Conservation (phyloP, 2,888 invertebrate genomes). For the Cryptus viduatorius region DNA sequence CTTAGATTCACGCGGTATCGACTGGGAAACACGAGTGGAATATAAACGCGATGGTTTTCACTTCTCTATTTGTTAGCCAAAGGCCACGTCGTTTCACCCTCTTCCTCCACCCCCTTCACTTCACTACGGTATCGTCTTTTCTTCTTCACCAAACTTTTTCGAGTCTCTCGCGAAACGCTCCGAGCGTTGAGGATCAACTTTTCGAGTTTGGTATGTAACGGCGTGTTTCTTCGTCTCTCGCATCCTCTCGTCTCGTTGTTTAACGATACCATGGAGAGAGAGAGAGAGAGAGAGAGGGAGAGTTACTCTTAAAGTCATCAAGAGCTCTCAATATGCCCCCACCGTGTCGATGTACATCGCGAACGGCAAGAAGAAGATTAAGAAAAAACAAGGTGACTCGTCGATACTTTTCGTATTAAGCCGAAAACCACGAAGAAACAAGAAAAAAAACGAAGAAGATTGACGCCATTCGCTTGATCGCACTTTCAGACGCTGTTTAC, state of each 20-base stretch:
- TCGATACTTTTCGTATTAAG: not conserved
- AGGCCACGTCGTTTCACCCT: constrained; percentile 52
- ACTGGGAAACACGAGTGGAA: constrained; percentile 73
- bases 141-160: constrained; percentile 57
- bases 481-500: constrained; percentile 35
- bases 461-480: constrained; percentile 27
- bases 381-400: constrained; percentile 39
- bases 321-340: constrained; percentile 38
- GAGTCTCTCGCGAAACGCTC: constrained; percentile 49
- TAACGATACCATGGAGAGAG: not conserved
- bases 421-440: too few relatives aligned
- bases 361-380: constrained; percentile 34
- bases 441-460: too few relatives aligned
- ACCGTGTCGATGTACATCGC: not conserved
- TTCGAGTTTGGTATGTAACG: constrained; percentile 67
- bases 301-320: constrained; percentile 75
- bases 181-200: constrained; percentile 68
- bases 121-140: constrained; percentile 60
- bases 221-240: constrained; percentile 51
- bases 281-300: too few relatives aligned
- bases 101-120: not conserved
- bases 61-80: constrained; percentile 73
- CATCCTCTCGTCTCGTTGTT: constrained; percentile 26
- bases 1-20: constrained; percentile 67
- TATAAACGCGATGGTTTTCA: constrained; percentile 74